A percentile compares a stretch with the other conserved stretches of the same genome.
phyloP scores from a whole-genome alignment of 2,888 invertebrate genomes.

The Elegia similella region DNA sequence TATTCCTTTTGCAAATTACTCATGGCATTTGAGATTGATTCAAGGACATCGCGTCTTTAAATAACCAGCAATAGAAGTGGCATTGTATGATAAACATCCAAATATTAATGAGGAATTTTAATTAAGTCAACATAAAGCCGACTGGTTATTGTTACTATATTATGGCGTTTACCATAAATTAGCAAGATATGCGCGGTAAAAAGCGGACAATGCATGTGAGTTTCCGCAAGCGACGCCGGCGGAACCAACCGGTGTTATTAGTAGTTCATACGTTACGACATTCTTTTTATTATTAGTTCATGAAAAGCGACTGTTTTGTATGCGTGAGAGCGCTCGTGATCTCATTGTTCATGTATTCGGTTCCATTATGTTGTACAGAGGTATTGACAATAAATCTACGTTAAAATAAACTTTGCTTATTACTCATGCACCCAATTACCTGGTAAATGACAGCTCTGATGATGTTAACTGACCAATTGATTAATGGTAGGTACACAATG shows the following conservation, averaged over 20 bases:
- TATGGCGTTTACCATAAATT: slow-evolving; percentile 4
- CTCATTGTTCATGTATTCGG: not conserved
- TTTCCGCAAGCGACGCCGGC: not conserved
- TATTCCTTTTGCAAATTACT: too few species aligned
- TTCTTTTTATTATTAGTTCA: slow-evolving; percentile 1
- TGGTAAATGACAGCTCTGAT: not conserved
- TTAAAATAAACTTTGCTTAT: not conserved
- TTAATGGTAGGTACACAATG: not conserved
- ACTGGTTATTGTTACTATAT: not conserved
- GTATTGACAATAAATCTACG: not conserved
- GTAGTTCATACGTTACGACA: not conserved
- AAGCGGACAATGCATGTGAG: slow-evolving; percentile 10
- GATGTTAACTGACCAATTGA: not conserved
- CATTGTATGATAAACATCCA: not conserved
- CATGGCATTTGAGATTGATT: too few species aligned
- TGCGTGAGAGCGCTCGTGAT: not conserved
- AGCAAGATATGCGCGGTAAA: slow-evolving; percentile 13
- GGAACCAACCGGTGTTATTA: not conserved
- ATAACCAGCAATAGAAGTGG: not conserved
- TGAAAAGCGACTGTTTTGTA: slow-evolving; percentile 4
- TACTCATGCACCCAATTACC: not conserved
- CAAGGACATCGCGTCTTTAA: not conserved
- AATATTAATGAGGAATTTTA: not conserved
- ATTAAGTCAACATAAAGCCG: not conserved
- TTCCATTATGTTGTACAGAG: not conserved